Conservation (phyloP, 2,888 invertebrate species). For the Cheiracanthium punctorium region DNA sequence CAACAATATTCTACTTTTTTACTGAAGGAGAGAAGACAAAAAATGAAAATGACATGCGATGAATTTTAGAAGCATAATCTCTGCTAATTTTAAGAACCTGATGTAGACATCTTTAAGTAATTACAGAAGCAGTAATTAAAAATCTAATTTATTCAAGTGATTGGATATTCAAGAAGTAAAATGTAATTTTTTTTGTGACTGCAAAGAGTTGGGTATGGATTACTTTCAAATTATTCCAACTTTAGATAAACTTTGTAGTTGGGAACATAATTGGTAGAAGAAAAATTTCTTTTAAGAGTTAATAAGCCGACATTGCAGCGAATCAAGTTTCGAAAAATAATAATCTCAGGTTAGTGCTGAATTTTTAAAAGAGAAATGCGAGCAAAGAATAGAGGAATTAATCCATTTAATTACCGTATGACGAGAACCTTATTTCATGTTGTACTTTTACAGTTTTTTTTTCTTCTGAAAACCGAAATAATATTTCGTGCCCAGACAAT, state of each 20-base stretch:
- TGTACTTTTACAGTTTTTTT: too few relatives aligned
- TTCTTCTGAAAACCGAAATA: too few relatives aligned
- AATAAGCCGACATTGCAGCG: neutral
- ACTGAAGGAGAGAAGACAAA: too few relatives aligned
- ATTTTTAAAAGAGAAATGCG: too few relatives aligned
- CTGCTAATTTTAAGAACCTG: neutral
- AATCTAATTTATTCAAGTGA: slow-evolving; percentile 13
- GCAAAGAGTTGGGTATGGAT: neutral
- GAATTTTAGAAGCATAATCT: neutral
- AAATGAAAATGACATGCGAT: neutral
- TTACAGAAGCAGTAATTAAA: slow-evolving; percentile 9
- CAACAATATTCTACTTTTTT: neutral
- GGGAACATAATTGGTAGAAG: neutral
- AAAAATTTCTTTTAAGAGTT: neutral
- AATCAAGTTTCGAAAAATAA: too few relatives aligned
- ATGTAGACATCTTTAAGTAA: neutral
- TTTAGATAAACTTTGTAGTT: neutral
- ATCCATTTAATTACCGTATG: too few relatives aligned
- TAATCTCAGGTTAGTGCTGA: too few relatives aligned
- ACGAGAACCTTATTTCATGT: too few relatives aligned
- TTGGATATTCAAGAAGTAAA: neutral
- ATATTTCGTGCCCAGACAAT: too few relatives aligned
- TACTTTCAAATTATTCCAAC: neutral
- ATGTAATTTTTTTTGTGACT: neutral
- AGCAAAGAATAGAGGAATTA: too few relatives aligned